phyloP scores from a whole-genome alignment of 2,888 invertebrate genomes.

The Stenodera caucasica region DNA sequence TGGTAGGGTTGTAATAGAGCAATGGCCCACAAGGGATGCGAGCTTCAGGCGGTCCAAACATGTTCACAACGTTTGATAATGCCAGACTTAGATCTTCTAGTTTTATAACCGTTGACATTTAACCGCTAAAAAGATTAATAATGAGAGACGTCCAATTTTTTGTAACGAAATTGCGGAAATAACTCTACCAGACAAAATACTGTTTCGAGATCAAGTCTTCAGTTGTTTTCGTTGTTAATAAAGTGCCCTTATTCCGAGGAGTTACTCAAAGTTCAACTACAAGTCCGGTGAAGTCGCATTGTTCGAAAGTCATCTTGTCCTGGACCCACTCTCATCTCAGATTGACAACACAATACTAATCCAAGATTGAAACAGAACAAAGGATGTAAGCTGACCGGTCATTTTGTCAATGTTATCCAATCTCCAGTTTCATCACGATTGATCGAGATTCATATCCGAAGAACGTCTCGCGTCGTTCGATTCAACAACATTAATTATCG shows the following conservation, averaged over 20 bases:
- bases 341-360: neutral
- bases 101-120: neutral
- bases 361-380: neutral
- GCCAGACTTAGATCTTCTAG: neutral
- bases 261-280: neutral
- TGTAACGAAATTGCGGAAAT: neutral
- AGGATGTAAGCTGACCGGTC: neutral
- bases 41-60: neutral
- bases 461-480: too few relatives aligned
- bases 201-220: neutral
- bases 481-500: too few relatives aligned
- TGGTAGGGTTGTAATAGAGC: neutral
- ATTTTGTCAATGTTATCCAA: neutral
- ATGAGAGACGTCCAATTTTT: neutral
- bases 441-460: neutral
- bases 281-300: neutral
- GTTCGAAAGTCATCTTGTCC: neutral
- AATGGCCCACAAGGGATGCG: neutral
- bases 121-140: neutral
- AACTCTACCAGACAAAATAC: neutral
- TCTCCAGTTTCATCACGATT: neutral
- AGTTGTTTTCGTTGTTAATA: neutral
- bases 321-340: neutral
- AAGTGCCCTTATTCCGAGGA: neutral
- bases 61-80: neutral